Evolutionary conservation across 1,140 invertebrate species (phyloP).

Genomic region (Halotydeus destructor): DNA sequence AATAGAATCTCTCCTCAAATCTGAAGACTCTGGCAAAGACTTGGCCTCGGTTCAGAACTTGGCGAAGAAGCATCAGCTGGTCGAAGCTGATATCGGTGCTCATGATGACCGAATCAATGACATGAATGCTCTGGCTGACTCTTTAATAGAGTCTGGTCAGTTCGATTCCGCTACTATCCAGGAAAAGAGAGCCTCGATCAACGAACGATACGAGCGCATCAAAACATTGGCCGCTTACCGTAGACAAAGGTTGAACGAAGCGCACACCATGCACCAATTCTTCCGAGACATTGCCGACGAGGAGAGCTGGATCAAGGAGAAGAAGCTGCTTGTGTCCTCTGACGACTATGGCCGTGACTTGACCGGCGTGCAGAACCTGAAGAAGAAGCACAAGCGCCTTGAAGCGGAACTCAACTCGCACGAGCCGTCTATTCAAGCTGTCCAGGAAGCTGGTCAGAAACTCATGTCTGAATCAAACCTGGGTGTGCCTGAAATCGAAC

Average conservation of each 20-base stretch:
- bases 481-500: conserved; percentile 83
- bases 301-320: conserved; percentile 99
- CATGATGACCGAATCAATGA: conserved; percentile 89
- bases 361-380: conserved; percentile 89
- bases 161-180: conserved; percentile 83
- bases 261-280: conserved; percentile 95
- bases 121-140: conserved; percentile 85
- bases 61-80: conserved; percentile 94
- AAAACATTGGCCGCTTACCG: conserved; percentile 78
- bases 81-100: conserved; percentile 87
- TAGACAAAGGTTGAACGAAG: conserved; percentile 67
- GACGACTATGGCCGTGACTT: conserved; percentile 96
- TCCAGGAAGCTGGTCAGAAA: conserved; percentile 87
- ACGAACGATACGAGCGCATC: conserved; percentile 78
- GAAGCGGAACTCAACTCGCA: conserved; percentile 88
- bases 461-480: conserved; percentile 92
- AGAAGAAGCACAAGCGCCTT: conserved; percentile 92
- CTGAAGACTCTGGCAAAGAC: conserved; percentile 95
- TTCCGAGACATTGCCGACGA: conserved; percentile 98
- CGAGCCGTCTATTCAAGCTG: conserved; percentile 87
- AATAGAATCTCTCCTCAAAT: conserved; percentile 76
- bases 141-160: conserved; percentile 76
- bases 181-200: conserved; percentile 74
- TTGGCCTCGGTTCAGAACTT: conserved; percentile 95
- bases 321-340: conserved; percentile 87